Evolutionary conservation across 2,888 invertebrate species (phyloP).

Genomic region (Cantharis nigra): DNA sequence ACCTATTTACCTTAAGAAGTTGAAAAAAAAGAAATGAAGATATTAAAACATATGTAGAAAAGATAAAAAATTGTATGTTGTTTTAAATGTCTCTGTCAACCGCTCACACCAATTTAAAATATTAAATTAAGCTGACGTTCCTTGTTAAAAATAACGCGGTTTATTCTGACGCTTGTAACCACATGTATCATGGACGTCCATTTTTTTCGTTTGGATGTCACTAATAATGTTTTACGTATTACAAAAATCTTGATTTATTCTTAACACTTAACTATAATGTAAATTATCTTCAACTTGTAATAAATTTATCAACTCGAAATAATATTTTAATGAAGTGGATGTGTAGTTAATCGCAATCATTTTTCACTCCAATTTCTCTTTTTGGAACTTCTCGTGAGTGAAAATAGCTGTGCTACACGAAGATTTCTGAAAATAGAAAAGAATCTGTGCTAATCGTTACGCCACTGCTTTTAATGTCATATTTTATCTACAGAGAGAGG

Average conservation of each 20-base stretch:
- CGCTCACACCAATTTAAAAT: conserved; percentile 40
- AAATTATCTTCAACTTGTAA: conserved; percentile 1
- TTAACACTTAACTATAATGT: conserved; percentile 1
- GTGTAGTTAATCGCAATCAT: neutral
- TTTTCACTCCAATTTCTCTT: neutral
- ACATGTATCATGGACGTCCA: conserved; percentile 15
- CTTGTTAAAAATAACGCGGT: conserved; percentile 37
- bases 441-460: neutral
- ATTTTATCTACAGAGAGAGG: no score
- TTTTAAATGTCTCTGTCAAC: conserved; percentile 39
- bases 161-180: conserved; percentile 30
- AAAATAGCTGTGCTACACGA: neutral
- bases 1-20: neutral
- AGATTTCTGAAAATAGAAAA: neutral
- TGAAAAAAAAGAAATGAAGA: conserved; percentile 18
- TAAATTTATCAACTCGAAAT: neutral
- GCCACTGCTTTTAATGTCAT: neutral
- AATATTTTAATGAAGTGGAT: neutral
- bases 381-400: neutral
- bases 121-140: conserved; percentile 39
- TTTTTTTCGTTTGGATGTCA: conserved; percentile 4
- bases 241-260: conserved; percentile 15
- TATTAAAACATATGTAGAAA: conserved; percentile 24
- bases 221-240: conserved; percentile 6
- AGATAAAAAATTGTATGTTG: conserved; percentile 33